Evolutionary conservation across 2,888 invertebrate genomes (phyloP).

Genomic region (Coleophora flavipennella): DNA sequence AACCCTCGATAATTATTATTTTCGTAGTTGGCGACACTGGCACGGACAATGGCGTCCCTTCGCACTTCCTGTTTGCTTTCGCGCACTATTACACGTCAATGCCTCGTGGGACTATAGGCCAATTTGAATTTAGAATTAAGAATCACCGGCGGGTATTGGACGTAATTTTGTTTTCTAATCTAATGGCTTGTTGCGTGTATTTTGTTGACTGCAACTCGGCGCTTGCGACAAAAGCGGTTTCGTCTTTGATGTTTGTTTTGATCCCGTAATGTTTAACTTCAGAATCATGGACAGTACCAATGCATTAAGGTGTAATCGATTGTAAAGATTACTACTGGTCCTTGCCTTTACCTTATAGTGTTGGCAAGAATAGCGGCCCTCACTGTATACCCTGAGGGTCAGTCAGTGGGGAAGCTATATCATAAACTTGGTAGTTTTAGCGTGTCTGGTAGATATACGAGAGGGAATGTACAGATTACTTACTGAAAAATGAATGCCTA

Average conservation of each 20-base stretch:
- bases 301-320: too few species aligned
- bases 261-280: too few species aligned
- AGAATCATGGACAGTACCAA: too few species aligned
- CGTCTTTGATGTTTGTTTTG: conserved; percentile 12
- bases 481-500: too few species aligned
- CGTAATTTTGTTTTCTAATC: conserved; percentile 47
- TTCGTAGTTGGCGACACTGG: conserved; percentile 70
- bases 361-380: too few species aligned
- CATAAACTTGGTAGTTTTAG: too few species aligned
- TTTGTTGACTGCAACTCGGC: conserved; percentile 14
- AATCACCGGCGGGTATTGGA: conserved; percentile 42
- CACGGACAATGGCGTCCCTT: conserved; percentile 55
- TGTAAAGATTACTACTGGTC: too few species aligned
- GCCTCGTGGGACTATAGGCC: conserved; percentile 58
- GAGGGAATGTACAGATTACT: too few species aligned
- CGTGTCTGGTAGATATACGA: too few species aligned
- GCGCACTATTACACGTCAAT: conserved; percentile 72
- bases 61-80: conserved; percentile 69
- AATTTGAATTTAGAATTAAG: conserved; percentile 65
- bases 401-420: too few species aligned
- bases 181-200: conserved; percentile 15
- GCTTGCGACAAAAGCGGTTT: conserved; percentile 3
- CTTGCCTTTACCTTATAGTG: too few species aligned
- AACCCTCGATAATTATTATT: conserved; percentile 71
- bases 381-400: too few species aligned